phyloP scores from a whole-genome alignment of 2,888 invertebrate genomes.

The Netelia fuscicornis region DNA sequence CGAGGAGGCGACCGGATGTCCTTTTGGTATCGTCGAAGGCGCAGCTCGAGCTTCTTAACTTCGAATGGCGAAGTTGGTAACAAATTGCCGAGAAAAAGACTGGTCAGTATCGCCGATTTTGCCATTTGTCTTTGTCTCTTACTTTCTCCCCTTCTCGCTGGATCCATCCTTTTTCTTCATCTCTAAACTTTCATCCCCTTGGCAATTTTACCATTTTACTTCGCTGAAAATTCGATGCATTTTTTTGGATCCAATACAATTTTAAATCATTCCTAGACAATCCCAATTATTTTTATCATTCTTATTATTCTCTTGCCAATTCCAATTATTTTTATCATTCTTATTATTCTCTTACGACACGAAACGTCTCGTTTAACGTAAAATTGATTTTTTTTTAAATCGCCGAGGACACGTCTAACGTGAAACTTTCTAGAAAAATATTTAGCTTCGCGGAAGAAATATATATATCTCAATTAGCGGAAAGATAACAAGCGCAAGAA shows the following conservation, averaged over 20 bases:
- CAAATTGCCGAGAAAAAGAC: constrained; percentile 60
- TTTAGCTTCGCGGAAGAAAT: constrained; percentile 33
- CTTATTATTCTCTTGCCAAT: too few species aligned
- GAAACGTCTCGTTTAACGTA: too few species aligned
- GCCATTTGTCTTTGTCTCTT: constrained; percentile 9
- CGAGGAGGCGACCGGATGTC: constrained; percentile 47
- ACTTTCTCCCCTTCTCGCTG: background rate
- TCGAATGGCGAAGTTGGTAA: constrained; percentile 62
- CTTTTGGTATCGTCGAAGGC: constrained; percentile 48
- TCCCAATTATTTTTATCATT: too few species aligned
- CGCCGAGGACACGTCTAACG: background rate
- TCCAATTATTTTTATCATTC: too few species aligned
- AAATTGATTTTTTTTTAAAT: constrained; percentile 4
- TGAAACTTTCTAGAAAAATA: constrained; percentile 4
- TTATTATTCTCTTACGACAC: too few species aligned
- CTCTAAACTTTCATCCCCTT: background rate
- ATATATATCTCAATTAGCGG: constrained; percentile 10
- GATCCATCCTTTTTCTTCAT: constrained; percentile 11
- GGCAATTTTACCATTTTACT: constrained; percentile 9
- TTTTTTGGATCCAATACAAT: too few species aligned
- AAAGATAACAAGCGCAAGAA: background rate
- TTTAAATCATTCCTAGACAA: too few species aligned
- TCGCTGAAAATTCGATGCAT: too few species aligned
- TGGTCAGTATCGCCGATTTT: constrained; percentile 52
- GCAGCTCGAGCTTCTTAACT: constrained; percentile 50